A percentile compares a stretch with the other conserved stretches of the same genome.
phyloP scores from a whole-genome alignment of 2,888 invertebrate species.

The Eupithecia abbreviata region DNA sequence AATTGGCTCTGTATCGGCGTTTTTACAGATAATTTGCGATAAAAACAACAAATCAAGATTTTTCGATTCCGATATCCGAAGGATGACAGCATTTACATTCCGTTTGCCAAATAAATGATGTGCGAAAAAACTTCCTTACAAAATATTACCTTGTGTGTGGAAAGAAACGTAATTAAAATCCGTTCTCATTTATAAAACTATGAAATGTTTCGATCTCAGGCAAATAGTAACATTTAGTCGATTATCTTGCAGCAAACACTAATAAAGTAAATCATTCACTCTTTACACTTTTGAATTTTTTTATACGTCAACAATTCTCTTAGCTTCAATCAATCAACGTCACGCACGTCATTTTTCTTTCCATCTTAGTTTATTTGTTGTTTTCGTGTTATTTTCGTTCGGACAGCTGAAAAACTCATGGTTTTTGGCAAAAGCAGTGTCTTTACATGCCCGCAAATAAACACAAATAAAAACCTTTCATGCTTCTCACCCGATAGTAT shows the following conservation, averaged over 20 bases:
- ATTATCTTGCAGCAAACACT: slow-evolving; percentile 30
- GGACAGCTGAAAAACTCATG: slow-evolving; percentile 18
- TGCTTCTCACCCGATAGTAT: slow-evolving; percentile 40
- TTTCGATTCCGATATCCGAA: background rate
- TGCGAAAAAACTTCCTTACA: background rate
- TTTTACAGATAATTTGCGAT: slow-evolving; percentile 20
- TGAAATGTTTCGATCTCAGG: background rate
- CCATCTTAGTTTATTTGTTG: background rate
- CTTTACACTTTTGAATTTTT: background rate
- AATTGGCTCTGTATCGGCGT: background rate
- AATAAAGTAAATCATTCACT: slow-evolving; percentile 1
- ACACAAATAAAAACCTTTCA: slow-evolving; percentile 17
- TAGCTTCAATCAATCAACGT: too few species aligned
- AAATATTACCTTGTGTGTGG: background rate
- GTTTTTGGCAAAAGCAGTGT: slow-evolving; percentile 15
- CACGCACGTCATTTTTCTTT: too few species aligned
- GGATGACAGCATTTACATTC: slow-evolving; percentile 26
- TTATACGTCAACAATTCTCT: too few species aligned
- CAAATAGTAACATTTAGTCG: slow-evolving; percentile 22
- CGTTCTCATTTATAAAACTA: slow-evolving; percentile 9
- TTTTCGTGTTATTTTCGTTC: slow-evolving; percentile 10
- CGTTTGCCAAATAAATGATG: background rate
- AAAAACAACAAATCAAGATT: slow-evolving; percentile 29
- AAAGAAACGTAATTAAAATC: slow-evolving; percentile 24
- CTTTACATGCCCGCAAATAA: slow-evolving; percentile 8